Conservation (phyloP, 2,113 vertebrate genomes). For the Lepidothrix coronata region DNA sequence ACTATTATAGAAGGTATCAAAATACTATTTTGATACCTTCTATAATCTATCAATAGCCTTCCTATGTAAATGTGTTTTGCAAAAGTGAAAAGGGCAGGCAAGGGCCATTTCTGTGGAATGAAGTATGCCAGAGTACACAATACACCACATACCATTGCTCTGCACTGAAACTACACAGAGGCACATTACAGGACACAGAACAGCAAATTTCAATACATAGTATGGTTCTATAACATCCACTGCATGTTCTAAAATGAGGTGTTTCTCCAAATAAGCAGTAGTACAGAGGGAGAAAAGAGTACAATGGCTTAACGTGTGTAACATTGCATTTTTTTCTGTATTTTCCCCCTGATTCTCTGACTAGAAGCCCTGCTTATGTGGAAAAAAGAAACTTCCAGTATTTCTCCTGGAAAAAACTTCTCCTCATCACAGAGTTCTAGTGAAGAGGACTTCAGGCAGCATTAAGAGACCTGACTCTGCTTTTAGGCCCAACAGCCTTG, state of each 20-base stretch:
- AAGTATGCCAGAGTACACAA: not conserved
- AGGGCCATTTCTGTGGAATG: not conserved
- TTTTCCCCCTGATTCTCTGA: not conserved
- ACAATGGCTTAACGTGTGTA: not conserved
- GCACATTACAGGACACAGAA: not conserved
- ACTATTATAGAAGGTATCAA: no score
- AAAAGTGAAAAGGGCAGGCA: not conserved
- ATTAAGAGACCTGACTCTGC: not conserved
- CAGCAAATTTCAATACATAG: not conserved
- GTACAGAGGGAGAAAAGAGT: fast-evolving
- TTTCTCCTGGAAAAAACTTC: not conserved
- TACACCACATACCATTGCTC: not conserved
- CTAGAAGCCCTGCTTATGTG: not conserved
- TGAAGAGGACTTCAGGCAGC: not conserved
- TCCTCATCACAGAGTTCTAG: not conserved
- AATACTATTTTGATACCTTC: not conserved
- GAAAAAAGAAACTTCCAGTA: not conserved
- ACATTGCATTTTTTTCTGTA: not conserved
- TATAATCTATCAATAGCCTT: not conserved
- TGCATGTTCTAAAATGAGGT: not conserved
- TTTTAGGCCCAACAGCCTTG: not conserved
- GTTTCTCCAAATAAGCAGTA: not conserved
- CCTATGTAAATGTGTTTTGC: not conserved
- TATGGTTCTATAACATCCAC: not conserved
- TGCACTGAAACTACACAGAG: not conserved